Percentiles rank a stretch among this genome's conserved stretches.
Conservation (phyloP, 2,113 vertebrate species). For the Heliornis fulica region DNA sequence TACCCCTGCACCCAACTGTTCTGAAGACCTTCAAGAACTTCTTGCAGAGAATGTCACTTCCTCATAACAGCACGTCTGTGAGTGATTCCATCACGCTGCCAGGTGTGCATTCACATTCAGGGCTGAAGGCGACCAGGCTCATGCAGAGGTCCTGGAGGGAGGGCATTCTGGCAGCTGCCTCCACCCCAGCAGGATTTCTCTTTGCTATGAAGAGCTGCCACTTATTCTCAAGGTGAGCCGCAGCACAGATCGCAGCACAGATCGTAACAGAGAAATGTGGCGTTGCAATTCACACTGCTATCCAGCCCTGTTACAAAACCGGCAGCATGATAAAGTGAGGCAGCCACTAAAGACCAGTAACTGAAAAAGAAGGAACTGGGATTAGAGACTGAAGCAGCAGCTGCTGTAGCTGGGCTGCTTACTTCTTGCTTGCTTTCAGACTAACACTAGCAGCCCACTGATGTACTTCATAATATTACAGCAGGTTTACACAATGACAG, state of each 20-base stretch:
- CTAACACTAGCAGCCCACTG: background rate
- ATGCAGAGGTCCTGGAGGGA: too few relatives aligned
- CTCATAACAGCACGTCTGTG: background rate
- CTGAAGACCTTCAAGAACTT: background rate
- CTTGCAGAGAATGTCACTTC: background rate
- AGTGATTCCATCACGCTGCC: background rate
- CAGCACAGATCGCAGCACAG: background rate
- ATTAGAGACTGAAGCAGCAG: background rate
- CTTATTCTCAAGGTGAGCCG: background rate
- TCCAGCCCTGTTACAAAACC: background rate
- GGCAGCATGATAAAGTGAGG: background rate
- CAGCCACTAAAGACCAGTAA: background rate
- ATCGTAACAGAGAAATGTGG: background rate
- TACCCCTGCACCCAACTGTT: fast-evolving
- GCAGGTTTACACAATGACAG: background rate
- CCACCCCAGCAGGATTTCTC: background rate
- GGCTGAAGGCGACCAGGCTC: background rate
- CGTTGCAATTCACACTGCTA: fast-evolving
- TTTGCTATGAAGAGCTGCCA: background rate
- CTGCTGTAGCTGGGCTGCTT: background rate
- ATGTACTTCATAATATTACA: background rate
- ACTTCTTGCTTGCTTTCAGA: background rate
- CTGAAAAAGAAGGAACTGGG: background rate
- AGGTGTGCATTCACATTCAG: fast-evolving
- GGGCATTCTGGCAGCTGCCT: background rate